phyloP scores from a whole-genome alignment of 2,113 vertebrate genomes.

The Corythoichthys intestinalis region DNA sequence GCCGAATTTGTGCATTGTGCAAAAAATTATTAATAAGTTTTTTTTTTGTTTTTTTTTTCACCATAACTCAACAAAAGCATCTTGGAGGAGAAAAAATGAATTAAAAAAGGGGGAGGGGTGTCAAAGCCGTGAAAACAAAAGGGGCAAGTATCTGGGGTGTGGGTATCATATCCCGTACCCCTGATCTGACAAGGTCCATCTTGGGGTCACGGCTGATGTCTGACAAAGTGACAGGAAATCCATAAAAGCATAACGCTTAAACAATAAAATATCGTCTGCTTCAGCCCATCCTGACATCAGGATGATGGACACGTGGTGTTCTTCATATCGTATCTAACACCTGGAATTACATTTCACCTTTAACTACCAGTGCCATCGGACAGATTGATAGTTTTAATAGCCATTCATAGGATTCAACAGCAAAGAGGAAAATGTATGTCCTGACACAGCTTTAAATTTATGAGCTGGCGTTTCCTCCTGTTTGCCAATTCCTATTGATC shows the following conservation, averaged over 20 bases:
- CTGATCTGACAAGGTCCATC: constrained; percentile 63
- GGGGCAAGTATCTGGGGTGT: background rate
- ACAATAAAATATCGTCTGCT: constrained; percentile 67
- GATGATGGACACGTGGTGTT: constrained; percentile 58
- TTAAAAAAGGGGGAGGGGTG: background rate
- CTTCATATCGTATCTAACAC: constrained; percentile 46
- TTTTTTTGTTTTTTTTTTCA: background rate
- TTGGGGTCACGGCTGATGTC: constrained; percentile 59
- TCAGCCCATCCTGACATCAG: constrained; percentile 47
- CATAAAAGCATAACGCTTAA: constrained; percentile 60
- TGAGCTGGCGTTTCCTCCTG: constrained; percentile 16
- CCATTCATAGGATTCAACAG: constrained; percentile 35
- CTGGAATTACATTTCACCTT: constrained; percentile 51
- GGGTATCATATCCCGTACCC: constrained; percentile 33
- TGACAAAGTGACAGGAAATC: constrained; percentile 67
- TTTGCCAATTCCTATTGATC: constrained; percentile 48
- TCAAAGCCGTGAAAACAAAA: constrained; percentile 12
- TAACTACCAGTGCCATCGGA: constrained; percentile 43
- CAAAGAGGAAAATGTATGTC: constrained; percentile 34
- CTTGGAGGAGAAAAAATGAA: background rate
- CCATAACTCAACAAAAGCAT: background rate
- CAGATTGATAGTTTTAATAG: constrained; percentile 58
- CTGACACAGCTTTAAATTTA: constrained; percentile 46
- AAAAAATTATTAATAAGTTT: background rate
- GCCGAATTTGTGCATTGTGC: too few relatives aligned